Base-by-base conservation (phyloP, 2,888 invertebrate species). In the Hedychridium roseum region DNA sequence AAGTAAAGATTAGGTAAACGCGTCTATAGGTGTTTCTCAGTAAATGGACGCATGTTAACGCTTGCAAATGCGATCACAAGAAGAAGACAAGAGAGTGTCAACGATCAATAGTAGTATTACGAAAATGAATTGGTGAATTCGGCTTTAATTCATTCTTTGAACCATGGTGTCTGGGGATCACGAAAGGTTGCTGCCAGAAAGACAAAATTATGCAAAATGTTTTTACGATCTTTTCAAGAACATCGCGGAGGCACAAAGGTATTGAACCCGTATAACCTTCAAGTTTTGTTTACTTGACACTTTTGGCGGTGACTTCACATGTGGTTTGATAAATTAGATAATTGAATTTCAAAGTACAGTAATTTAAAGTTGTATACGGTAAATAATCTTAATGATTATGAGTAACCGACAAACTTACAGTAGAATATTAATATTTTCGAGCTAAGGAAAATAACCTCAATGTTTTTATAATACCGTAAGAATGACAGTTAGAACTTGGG, bases 161-260 rank as follows among this genome's bases (percentile, higher is more conserved):
- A 63, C 49, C 67, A 76, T 76, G 76, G 70, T 75, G 63, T 70
- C 69, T 46, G 71, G 74, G 41, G 72, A 75, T 54, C 64, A 72
- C 52, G 76, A 72, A 35, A 71, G 66, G 64, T 68, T 81, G 69
- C 71, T 80, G 64, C 80, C 80, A 27, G 81, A 80, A 59, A 79
- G 80, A 35, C 77, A 79, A 21, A 75, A 75, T 59, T 78, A 81
- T 45, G 79, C 76, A 43, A 76, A 78, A 69, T 78, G 75, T 65
- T 81, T 82, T 57, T 80, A 81, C 55, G 80, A 80, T 51, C 72
- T 81, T 40, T 81, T 80, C 64, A 80, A 80, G 68, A 77, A 73
- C 60, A 67, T 78, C 55, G 78, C 79, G 50, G 80, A 81, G 57
- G 77, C 78, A 38, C 78, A 80, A 63, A 80, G 80, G 81, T 80